Percentiles rank a stretch among this genome's conserved stretches.
These are phyloP conservation scores for Corythaeola cristata DNA, from an alignment of 2,113 vertebrate species.

Conservation along the genomic window DNA sequence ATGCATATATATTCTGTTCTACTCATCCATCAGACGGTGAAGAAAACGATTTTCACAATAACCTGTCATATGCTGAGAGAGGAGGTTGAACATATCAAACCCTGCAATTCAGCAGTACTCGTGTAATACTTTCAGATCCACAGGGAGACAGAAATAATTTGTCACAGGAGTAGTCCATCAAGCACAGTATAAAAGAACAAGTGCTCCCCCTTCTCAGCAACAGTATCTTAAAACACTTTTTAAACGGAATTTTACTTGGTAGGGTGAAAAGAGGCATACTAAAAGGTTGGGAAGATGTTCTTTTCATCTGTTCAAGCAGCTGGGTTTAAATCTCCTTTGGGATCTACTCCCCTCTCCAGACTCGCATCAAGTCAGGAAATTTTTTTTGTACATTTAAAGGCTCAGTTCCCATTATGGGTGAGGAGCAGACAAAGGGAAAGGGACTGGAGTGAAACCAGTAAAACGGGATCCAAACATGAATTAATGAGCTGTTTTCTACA, in stretches of 20 bases:
- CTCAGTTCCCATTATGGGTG: background rate
- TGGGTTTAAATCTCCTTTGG: background rate
- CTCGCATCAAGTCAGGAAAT: background rate
- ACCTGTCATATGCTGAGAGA: background rate
- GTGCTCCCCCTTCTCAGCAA: background rate
- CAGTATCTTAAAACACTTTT: background rate
- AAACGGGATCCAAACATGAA: background rate
- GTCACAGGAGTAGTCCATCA: background rate
- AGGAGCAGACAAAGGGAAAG: background rate
- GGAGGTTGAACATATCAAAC: background rate
- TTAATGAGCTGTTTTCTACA: background rate
- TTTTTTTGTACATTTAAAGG: background rate
- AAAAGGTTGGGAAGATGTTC: background rate
- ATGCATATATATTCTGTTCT: background rate
- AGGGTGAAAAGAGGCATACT: background rate
- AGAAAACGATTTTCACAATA: background rate
- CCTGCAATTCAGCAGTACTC: background rate
- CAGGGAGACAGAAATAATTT: background rate
- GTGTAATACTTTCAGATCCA: background rate
- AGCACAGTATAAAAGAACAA: background rate
- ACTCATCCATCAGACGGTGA: background rate
- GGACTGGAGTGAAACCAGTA: background rate
- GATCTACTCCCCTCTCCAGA: background rate
- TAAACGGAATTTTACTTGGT: background rate
- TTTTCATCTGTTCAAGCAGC: background rate